Conservation (phyloP, 1,140 invertebrate species). For the Amphibalanus amphitrite region DNA sequence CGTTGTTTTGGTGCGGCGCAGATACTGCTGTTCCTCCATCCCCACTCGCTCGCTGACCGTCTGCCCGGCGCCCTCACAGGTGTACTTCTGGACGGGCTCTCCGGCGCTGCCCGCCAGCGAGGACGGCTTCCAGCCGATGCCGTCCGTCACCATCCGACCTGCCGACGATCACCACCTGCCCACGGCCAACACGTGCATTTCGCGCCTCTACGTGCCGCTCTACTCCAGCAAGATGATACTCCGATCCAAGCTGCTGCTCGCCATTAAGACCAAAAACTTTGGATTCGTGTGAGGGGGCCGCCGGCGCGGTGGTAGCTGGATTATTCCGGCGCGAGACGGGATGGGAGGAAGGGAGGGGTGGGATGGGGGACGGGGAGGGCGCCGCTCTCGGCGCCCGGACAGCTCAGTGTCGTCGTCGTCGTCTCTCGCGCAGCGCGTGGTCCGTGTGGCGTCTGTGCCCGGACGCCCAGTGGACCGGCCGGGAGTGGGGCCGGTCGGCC, state of each 20-base stretch:
- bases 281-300: constrained; percentile 69
- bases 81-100: constrained; percentile 99
- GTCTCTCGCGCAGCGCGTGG: background rate
- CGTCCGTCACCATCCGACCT: constrained; percentile 92
- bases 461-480: too few relatives aligned
- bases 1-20: too few relatives aligned
- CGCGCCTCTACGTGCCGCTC: constrained; percentile 91
- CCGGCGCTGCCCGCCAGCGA: constrained; percentile 94
- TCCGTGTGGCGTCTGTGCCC: background rate
- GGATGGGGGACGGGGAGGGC: too few relatives aligned
- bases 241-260: constrained; percentile 82
- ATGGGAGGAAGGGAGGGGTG: too few relatives aligned
- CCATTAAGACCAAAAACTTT: constrained; percentile 99
- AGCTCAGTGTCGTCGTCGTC: background rate
- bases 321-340: too few relatives aligned
- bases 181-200: constrained; percentile 98
- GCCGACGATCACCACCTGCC: constrained; percentile 93
- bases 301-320: too few relatives aligned
- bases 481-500: too few relatives aligned
- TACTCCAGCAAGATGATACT: constrained; percentile 92
- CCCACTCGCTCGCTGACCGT: too few relatives aligned
- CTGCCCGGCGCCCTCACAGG: too few relatives aligned
- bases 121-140: constrained; percentile 98
- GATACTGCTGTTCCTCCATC: too few relatives aligned
- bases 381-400: too few relatives aligned